phyloP scores from a whole-genome alignment of 2,113 vertebrate genomes.

The Crotalus viridis region DNA sequence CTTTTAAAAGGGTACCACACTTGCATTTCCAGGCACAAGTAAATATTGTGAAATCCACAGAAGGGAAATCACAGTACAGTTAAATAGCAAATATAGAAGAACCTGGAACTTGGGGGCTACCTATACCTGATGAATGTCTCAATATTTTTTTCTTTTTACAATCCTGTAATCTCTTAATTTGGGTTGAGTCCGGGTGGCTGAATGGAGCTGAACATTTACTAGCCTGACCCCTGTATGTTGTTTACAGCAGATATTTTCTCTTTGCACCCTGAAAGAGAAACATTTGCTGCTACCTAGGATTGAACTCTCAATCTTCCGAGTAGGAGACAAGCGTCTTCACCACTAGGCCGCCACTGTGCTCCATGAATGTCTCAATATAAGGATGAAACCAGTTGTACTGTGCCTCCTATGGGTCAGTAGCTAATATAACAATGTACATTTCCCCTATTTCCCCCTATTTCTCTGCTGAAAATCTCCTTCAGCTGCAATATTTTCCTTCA shows the following conservation, averaged over 20 bases:
- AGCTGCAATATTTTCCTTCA: background rate
- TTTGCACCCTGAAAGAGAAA: background rate
- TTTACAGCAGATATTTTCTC: background rate
- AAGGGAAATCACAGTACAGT: background rate
- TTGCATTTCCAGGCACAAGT: background rate
- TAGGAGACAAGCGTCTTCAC: background rate
- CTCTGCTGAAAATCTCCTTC: background rate
- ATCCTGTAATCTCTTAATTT: background rate
- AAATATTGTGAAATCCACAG: background rate
- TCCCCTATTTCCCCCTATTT: background rate
- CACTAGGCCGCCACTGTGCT: background rate
- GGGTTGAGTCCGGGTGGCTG: background rate
- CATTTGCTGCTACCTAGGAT: background rate
- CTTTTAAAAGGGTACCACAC: background rate
- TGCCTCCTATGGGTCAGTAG: background rate
- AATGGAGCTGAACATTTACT: background rate
- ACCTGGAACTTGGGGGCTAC: background rate
- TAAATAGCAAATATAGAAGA: background rate
- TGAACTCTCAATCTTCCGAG: background rate
- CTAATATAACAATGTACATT: background rate
- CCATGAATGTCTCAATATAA: background rate
- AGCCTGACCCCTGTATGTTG: background rate
- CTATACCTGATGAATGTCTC: background rate
- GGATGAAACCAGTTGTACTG: background rate
- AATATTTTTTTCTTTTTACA: background rate